Conservation (phyloP, 2,888 invertebrate genomes). For the Drosophila merina region DNA sequence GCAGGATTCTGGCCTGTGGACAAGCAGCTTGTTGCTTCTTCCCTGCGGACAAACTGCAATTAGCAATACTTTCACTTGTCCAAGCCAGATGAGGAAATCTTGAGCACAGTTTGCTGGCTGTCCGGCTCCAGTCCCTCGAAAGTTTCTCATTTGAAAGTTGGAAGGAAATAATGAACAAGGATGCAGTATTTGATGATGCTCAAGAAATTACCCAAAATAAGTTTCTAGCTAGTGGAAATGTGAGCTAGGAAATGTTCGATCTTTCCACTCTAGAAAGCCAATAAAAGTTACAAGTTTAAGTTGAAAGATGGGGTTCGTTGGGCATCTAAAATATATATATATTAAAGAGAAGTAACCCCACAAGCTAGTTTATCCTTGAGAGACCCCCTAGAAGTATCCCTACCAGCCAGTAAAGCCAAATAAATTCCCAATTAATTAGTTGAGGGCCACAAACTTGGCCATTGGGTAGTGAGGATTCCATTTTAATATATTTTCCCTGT, state of each 20-base stretch:
- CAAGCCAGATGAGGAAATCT: slow-evolving; percentile 32
- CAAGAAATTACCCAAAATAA: slow-evolving; percentile 22
- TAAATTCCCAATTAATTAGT: slow-evolving; percentile 44
- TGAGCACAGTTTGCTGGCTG: slow-evolving; percentile 31
- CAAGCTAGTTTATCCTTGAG: slow-evolving; percentile 4
- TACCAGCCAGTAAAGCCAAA: slow-evolving; percentile 11
- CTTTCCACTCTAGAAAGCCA: slow-evolving; percentile 5
- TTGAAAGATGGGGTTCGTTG: not conserved
- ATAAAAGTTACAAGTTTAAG: slow-evolving; percentile 4
- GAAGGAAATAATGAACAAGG: slow-evolving; percentile 34
- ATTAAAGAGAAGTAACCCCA: not conserved
- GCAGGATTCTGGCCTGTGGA: slow-evolving; percentile 5
- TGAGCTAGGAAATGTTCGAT: slow-evolving; percentile 26
- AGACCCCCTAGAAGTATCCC: slow-evolving; percentile 1
- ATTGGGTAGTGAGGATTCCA: slow-evolving; percentile 10
- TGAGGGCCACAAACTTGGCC: slow-evolving; percentile 37
- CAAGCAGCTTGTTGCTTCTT: slow-evolving; percentile 55
- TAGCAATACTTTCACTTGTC: slow-evolving; percentile 51
- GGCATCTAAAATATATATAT: not conserved
- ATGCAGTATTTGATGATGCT: slow-evolving; percentile 34
- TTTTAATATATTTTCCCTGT: not conserved
- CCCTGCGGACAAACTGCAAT: slow-evolving; percentile 51
- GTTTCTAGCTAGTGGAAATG: slow-evolving; percentile 28
- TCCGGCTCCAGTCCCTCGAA: slow-evolving; percentile 16
- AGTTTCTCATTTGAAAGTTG: slow-evolving; percentile 38